These are phyloP conservation scores for Thyatira batis DNA, from an alignment of 2,888 invertebrate genomes.

Conservation along the genomic window DNA sequence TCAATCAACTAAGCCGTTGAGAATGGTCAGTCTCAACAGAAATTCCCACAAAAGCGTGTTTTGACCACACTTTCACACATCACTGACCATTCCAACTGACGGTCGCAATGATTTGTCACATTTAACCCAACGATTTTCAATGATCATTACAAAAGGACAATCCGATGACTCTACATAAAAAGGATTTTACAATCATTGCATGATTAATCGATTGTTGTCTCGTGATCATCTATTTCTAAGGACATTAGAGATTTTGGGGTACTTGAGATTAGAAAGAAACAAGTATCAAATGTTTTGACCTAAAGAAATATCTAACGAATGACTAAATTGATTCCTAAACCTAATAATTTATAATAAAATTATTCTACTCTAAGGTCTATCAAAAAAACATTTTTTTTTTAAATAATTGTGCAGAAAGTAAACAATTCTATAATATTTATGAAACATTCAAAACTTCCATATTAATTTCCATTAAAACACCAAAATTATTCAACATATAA, in stretches of 20 bases:
- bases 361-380: no score
- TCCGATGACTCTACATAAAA: slow-evolving; percentile 53
- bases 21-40: slow-evolving; percentile 19
- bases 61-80: slow-evolving; percentile 35
- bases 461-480: no score
- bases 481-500: no score
- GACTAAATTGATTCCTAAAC: no score
- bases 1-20: neutral
- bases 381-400: no score
- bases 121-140: slow-evolving; percentile 26
- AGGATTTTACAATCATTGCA: slow-evolving; percentile 31
- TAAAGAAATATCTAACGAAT: slow-evolving; percentile 7
- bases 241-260: slow-evolving; percentile 17
- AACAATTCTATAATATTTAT: no score
- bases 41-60: slow-evolving; percentile 55
- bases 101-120: slow-evolving; percentile 38
- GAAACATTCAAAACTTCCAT: no score
- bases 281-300: no score
- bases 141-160: slow-evolving; percentile 42
- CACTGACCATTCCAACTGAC: slow-evolving; percentile 39
- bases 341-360: no score
- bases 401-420: no score
- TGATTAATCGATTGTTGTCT: slow-evolving; percentile 58
- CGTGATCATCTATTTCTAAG: slow-evolving; percentile 32
- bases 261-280: slow-evolving; percentile 15